Percentiles rank a stretch among this genome's conserved stretches.
These are phyloP conservation scores for Mythimna ferrago DNA, from an alignment of 2,888 invertebrate genomes.

Conservation along the genomic window DNA sequence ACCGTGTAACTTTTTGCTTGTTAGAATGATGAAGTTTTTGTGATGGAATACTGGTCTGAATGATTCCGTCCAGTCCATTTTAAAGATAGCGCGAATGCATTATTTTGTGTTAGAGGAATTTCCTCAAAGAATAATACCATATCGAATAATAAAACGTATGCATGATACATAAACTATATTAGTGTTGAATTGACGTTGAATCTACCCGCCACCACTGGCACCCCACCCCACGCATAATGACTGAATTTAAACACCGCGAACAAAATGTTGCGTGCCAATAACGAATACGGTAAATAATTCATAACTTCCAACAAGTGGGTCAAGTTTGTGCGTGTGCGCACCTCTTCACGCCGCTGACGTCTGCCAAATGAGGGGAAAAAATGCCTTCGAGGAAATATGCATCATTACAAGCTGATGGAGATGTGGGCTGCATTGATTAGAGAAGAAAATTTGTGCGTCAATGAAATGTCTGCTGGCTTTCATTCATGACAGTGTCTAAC, in stretches of 20 bases:
- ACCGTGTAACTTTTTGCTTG: no score
- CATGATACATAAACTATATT: no score
- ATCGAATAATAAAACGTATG: no score
- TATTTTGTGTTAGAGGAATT: no score
- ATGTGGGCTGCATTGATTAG: slow-evolving; percentile 32
- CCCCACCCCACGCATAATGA: slow-evolving; percentile 48
- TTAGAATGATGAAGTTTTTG: no score
- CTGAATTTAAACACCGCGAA: slow-evolving; percentile 54
- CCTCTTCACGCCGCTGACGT: slow-evolving; percentile 58
- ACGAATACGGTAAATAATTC: slow-evolving; percentile 77
- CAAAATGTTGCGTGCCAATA: slow-evolving; percentile 66
- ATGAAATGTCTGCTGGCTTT: slow-evolving; percentile 16
- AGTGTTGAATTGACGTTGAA: no score
- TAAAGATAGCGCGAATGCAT: no score
- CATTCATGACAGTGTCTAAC: slow-evolving; percentile 18
- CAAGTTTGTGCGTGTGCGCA: slow-evolving; percentile 79
- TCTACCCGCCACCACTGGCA: slow-evolving; percentile 22
- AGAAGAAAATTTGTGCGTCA: slow-evolving; percentile 26
- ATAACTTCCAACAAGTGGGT: slow-evolving; percentile 79
- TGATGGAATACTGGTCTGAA: no score
- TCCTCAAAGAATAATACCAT: no score
- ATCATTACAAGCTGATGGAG: slow-evolving; percentile 25
- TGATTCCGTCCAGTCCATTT: no score
- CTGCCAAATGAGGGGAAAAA: slow-evolving; percentile 56
- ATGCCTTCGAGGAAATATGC: slow-evolving; percentile 51